Conservation (phyloP, 2,888 invertebrate species). For the Aphidoletes aphidimyza region DNA sequence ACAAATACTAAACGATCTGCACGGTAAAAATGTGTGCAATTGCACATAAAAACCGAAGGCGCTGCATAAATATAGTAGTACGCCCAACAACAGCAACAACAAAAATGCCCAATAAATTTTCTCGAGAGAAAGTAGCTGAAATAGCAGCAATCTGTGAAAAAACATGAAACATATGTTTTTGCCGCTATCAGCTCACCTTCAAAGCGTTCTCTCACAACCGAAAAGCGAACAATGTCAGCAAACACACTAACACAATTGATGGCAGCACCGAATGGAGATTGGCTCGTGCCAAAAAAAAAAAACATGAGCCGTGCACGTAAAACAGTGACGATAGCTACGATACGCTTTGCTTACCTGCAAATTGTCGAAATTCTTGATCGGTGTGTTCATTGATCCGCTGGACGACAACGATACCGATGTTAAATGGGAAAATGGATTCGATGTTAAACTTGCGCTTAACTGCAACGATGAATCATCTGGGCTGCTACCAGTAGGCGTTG, state of each 20-base stretch:
- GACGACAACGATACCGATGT: constrained; percentile 65
- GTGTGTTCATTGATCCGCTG: constrained; percentile 61
- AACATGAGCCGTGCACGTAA: no score
- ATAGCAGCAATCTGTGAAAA: no score
- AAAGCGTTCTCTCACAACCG: not conserved
- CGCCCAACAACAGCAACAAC: no score
- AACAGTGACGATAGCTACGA: not conserved
- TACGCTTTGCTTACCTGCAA: constrained; percentile 64
- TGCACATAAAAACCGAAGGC: not conserved
- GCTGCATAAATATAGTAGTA: no score
- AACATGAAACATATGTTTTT: not conserved
- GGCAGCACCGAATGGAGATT: not conserved
- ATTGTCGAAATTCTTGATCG: constrained; percentile 63
- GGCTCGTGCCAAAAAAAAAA: not conserved
- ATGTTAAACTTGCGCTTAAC: constrained; percentile 1
- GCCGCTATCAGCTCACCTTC: not conserved
- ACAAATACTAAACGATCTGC: not conserved
- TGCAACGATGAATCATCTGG: constrained; percentile 51
- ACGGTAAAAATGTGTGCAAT: not conserved
- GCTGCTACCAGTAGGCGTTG: constrained; percentile 33
- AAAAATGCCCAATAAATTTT: constrained; percentile 17
- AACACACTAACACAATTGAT: no score
- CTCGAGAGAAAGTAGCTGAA: not conserved
- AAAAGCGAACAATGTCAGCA: not conserved
- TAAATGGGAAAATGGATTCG: constrained; percentile 62